phyloP scores from a whole-genome alignment of 2,888 invertebrate species.

The Drosophila mercatorum region DNA sequence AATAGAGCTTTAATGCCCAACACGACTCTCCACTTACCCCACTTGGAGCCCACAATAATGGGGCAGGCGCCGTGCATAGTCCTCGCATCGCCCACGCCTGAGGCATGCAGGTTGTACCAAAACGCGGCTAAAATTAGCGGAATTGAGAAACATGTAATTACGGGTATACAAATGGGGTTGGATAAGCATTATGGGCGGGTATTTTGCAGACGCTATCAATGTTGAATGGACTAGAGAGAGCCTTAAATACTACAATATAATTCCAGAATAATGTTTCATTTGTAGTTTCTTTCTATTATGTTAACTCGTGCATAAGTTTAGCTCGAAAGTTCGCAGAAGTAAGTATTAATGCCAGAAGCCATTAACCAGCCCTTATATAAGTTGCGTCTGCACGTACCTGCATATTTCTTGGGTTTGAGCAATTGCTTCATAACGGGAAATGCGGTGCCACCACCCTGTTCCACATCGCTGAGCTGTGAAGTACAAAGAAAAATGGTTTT shows the following conservation, averaged over 20 bases:
- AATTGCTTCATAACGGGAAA: slow-evolving; percentile 94
- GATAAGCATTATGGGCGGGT: neutral
- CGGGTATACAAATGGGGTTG: neutral
- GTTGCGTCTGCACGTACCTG: slow-evolving; percentile 39
- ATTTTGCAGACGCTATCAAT: neutral
- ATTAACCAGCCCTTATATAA: neutral
- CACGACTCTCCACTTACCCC: slow-evolving; percentile 88
- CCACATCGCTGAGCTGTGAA: slow-evolving; percentile 95
- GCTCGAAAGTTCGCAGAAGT: neutral
- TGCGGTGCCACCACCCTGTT: slow-evolving; percentile 98
- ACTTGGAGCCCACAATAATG: slow-evolving; percentile 96
- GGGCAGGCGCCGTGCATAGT: slow-evolving; percentile 98
- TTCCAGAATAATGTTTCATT: neutral
- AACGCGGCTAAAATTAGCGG: slow-evolving; percentile 87
- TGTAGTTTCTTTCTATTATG: neutral
- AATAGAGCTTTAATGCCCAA: neutral
- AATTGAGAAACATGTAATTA: neutral
- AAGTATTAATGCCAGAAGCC: neutral
- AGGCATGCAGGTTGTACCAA: slow-evolving; percentile 96
- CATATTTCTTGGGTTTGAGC: slow-evolving; percentile 86
- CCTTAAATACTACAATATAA: neutral
- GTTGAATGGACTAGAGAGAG: neutral
- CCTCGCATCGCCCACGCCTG: slow-evolving; percentile 93
- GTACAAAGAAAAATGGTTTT: slow-evolving; percentile 4
- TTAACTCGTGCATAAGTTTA: neutral